phyloP scores from a whole-genome alignment of 2,888 invertebrate species.

The Tachina lurida region DNA sequence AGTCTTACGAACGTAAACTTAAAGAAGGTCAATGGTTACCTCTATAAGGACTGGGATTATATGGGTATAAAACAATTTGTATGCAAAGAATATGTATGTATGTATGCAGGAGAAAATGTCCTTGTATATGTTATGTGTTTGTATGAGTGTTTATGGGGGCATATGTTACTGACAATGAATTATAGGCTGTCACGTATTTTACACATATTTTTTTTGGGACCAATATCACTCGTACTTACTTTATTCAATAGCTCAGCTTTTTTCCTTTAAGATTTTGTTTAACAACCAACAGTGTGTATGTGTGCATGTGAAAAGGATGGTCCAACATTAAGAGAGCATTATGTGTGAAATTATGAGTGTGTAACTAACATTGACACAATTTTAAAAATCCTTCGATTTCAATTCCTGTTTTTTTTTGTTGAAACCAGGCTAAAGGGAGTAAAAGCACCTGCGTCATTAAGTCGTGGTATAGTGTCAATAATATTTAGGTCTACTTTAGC shows the following conservation, averaged over 20 bases:
- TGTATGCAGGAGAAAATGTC: background rate
- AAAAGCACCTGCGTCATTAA: conserved; percentile 77
- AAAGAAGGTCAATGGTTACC: conserved; percentile 60
- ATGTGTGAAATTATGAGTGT: conserved; percentile 64
- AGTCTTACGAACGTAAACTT: conserved; percentile 16
- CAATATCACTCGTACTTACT: conserved; percentile 24
- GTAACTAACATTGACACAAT: conserved; percentile 76
- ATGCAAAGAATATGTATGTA: conserved; percentile 39
- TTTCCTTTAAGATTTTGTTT: conserved; percentile 38
- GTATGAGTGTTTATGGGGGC: conserved; percentile 64
- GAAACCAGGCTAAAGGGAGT: conserved; percentile 73
- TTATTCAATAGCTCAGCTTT: conserved; percentile 47
- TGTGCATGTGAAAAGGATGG: conserved; percentile 24
- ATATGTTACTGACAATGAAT: conserved; percentile 79
- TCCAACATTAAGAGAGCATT: conserved; percentile 45
- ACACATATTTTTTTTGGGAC: conserved; percentile 58
- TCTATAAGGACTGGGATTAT: conserved; percentile 53
- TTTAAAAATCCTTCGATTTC: conserved; percentile 77
- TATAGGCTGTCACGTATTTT: conserved; percentile 76
- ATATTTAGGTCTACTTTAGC: conserved; percentile 53
- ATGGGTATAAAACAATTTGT: conserved; percentile 62
- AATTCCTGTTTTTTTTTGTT: conserved; percentile 33
- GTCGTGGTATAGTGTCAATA: conserved; percentile 50
- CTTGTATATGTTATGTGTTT: background rate
- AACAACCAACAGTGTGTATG: background rate